A percentile compares a stretch with the other conserved stretches of the same genome.
phyloP scores from a whole-genome alignment of 2,888 invertebrate genomes.

The Operophtera brumata region DNA sequence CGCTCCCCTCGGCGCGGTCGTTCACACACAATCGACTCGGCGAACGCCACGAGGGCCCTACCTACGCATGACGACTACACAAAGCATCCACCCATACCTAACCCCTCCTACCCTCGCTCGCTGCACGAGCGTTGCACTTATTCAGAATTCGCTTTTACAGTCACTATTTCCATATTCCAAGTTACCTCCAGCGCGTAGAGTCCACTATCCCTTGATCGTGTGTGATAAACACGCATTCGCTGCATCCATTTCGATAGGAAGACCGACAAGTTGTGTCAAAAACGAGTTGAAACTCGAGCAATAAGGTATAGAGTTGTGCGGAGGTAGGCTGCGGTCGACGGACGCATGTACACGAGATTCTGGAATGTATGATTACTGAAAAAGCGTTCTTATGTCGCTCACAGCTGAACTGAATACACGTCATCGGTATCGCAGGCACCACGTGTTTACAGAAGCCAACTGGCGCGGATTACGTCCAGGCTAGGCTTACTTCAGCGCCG shows the following conservation, averaged over 20 bases:
- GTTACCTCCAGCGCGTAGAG: constrained; percentile 15
- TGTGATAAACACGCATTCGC: constrained; percentile 43
- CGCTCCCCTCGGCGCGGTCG: constrained; percentile 75
- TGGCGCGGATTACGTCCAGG: constrained; percentile 60
- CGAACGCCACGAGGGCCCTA: constrained; percentile 64
- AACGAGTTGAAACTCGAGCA: constrained; percentile 45
- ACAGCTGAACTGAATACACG: constrained; percentile 60
- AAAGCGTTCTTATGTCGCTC: constrained; percentile 69
- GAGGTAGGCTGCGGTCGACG: constrained; percentile 38
- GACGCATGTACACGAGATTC: constrained; percentile 70
- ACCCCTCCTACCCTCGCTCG: constrained; percentile 54
- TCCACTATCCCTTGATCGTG: constrained; percentile 11
- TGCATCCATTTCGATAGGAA: constrained; percentile 52
- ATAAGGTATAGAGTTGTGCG: constrained; percentile 61
- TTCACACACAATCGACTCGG: constrained; percentile 76
- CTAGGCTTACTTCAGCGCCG: constrained; percentile 57
- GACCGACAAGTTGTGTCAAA: constrained; percentile 44
- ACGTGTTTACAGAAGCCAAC: constrained; percentile 72
- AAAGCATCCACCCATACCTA: constrained; percentile 71
- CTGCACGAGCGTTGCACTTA: constrained; percentile 55
- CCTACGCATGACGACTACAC: constrained; percentile 71
- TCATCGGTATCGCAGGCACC: constrained; percentile 53
- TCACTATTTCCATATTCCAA: constrained; percentile 27
- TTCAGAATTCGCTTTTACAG: constrained; percentile 34
- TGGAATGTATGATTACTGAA: constrained; percentile 68